Percentiles rank a stretch among this genome's conserved stretches.
phyloP scores from a whole-genome alignment of 1,140 invertebrate genomes.

The Pogonomyrmex barbatus region DNA sequence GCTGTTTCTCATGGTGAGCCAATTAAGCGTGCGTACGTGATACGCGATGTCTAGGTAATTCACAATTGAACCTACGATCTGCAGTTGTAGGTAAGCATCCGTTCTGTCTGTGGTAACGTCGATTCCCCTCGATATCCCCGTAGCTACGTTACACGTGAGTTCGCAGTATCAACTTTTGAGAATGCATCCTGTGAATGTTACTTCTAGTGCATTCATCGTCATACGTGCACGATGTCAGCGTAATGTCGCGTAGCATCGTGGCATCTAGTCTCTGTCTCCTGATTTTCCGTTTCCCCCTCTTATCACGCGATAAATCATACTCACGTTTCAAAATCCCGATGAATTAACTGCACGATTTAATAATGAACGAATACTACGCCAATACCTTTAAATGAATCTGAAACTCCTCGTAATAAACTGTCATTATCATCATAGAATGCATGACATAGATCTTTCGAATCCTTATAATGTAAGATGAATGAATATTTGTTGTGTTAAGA shows the following conservation, averaged over 20 bases:
- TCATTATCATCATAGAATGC: constrained; percentile 24
- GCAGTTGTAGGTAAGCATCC: constrained; percentile 81
- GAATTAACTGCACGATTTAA: constrained; percentile 43
- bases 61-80: constrained; percentile 77
- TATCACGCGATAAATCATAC: background rate
- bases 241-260: background rate
- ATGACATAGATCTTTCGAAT: constrained; percentile 19
- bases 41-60: constrained; percentile 53
- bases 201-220: constrained; percentile 51
- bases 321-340: background rate
- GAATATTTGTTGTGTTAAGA: background rate
- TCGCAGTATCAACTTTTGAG: constrained; percentile 69
- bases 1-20: constrained; percentile 67
- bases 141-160: constrained; percentile 81
- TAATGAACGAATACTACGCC: background rate
- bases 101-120: constrained; percentile 78
- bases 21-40: constrained; percentile 66
- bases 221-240: constrained; percentile 2
- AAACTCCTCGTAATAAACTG: background rate
- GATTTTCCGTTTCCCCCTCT: background rate
- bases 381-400: background rate
- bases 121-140: constrained; percentile 74
- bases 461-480: background rate
- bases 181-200: constrained; percentile 77
- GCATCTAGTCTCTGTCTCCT: background rate